Conservation (phyloP, 2,888 invertebrate genomes). For the Latrodectus elegans region DNA sequence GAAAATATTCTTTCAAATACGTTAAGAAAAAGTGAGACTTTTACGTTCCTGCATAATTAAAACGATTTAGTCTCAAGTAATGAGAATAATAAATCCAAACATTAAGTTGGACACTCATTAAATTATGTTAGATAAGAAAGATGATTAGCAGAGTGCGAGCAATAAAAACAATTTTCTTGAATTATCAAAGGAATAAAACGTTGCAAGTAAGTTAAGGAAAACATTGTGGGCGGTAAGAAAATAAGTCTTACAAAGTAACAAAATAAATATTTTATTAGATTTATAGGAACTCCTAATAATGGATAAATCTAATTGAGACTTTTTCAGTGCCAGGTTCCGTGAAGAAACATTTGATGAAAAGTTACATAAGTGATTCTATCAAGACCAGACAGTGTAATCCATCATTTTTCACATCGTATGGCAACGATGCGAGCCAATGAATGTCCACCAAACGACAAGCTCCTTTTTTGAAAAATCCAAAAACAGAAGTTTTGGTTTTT, state of each 20-base stretch:
- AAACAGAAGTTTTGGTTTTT: conserved; percentile 45
- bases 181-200: too few relatives aligned
- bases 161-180: too few relatives aligned
- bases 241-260: not conserved
- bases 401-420: conserved; percentile 64
- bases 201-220: too few relatives aligned
- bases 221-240: too few relatives aligned
- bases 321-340: conserved; percentile 18
- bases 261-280: not conserved
- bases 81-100: too few relatives aligned
- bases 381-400: conserved; percentile 59
- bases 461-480: conserved; percentile 34
- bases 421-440: conserved; percentile 52
- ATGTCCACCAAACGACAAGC: conserved; percentile 52
- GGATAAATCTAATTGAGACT: conserved; percentile 41
- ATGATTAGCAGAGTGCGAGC: too few relatives aligned
- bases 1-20: too few relatives aligned
- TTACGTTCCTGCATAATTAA: too few relatives aligned
- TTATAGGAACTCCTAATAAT: conserved; percentile 31
- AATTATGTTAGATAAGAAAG: too few relatives aligned
- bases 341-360: conserved; percentile 50
- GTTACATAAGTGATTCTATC: conserved; percentile 55
- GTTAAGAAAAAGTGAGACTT: too few relatives aligned
- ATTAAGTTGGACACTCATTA: too few relatives aligned
- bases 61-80: too few relatives aligned